Percentiles rank a stretch among this genome's conserved stretches.
phyloP scores from a whole-genome alignment of 2,797 vertebrate genomes.

The Syndactyla subalaris region DNA sequence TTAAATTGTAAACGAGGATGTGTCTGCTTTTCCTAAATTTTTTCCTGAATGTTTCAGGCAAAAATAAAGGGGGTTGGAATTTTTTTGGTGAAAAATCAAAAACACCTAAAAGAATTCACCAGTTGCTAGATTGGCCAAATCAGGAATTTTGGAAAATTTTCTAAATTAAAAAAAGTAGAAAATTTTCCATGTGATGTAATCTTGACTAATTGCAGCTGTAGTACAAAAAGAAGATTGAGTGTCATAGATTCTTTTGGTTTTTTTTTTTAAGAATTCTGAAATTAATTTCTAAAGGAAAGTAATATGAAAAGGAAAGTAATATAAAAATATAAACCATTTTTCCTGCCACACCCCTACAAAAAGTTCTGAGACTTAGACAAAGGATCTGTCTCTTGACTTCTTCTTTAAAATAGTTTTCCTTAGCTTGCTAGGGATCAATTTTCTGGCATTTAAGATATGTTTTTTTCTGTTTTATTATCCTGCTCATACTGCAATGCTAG shows the following conservation, averaged over 20 bases:
- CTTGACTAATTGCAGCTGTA: not conserved
- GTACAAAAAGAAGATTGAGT: not conserved
- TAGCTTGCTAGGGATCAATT: not conserved
- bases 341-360: not conserved
- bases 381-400: not conserved
- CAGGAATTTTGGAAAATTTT: not conserved
- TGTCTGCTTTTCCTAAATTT: not conserved
- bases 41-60: not conserved
- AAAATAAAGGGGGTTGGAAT: rapidly evolving
- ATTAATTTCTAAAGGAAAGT: not conserved
- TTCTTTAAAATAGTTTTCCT: not conserved
- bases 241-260: not conserved
- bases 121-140: not conserved
- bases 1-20: rapidly evolving
- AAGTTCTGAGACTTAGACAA: not conserved
- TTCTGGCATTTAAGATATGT: not conserved
- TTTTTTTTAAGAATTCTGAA: rapidly evolving
- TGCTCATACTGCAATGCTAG: not conserved
- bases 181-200: not conserved
- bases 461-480: not conserved
- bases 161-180: not conserved
- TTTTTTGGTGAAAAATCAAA: not conserved
- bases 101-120: rapidly evolving
- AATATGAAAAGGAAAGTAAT: not conserved
- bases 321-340: not conserved